Evolutionary conservation across 2,113 vertebrate species (phyloP).

Genomic region (Oreochromis spilurus): DNA sequence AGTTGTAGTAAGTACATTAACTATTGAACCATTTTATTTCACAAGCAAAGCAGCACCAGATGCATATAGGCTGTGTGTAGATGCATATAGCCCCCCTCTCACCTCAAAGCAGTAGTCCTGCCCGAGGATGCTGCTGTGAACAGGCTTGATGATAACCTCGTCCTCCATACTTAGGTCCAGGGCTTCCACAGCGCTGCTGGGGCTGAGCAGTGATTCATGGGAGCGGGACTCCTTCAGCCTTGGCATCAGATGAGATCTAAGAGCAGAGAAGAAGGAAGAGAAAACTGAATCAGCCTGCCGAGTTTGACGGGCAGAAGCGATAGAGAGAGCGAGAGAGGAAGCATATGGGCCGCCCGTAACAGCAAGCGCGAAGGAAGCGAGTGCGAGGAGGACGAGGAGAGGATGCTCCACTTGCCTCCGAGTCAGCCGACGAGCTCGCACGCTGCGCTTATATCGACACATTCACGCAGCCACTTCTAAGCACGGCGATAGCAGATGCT

Average conservation of each 20-base stretch:
- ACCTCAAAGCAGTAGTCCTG: slow-evolving; percentile 99
- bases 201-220: slow-evolving; percentile 98
- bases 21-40: not conserved
- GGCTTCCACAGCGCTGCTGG: slow-evolving; percentile 93
- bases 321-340: not conserved
- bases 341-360: slow-evolving; percentile 33
- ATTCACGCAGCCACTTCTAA: not conserved
- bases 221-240: slow-evolving; percentile 99
- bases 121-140: slow-evolving; percentile 97
- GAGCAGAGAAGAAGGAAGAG: not conserved
- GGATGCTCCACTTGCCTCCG: slow-evolving; percentile 19
- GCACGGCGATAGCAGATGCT: not conserved
- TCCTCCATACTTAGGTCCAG: slow-evolving; percentile 99
- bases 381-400: slow-evolving; percentile 19
- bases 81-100: slow-evolving; percentile 18
- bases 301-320: not conserved
- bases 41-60: not conserved
- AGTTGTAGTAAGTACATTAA: not conserved
- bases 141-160: slow-evolving; percentile 93
- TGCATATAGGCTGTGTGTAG: not conserved
- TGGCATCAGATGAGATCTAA: slow-evolving; percentile 99
- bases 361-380: slow-evolving; percentile 22
- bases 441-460: not conserved
- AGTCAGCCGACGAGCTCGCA: not conserved
- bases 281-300: slow-evolving; percentile 19